Base-by-base conservation (phyloP, 2,888 invertebrate genomes). In the Lasioglossum oenotherae region DNA sequence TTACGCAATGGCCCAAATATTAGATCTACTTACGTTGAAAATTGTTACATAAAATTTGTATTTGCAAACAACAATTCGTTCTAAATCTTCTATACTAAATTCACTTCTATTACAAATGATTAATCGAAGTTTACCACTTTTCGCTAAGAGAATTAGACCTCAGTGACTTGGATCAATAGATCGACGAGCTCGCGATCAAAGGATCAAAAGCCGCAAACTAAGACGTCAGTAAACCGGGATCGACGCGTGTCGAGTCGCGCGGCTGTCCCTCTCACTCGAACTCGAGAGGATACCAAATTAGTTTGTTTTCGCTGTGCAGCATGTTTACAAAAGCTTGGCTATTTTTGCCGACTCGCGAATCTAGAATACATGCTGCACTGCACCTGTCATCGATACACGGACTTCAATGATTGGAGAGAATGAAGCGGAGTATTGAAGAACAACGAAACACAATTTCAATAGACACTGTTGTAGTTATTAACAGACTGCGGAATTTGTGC, bases 281-380 rank as follows among this genome's bases (percentile, higher is more conserved):
- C 75, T 81, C 74, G 46, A 74, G 64, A 69, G 38, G n/a, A 38
- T n/a, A 31, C 46, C 23, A n/a, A 49, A 82, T 75, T 38, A 27
- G 74, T 85, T 83, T 78, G 84, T 85, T 83, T 78, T 76, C 83
- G 69, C 41, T 73, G 27, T 14, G 19, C 60, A 19, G 49, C 79
- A 44, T 87, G 87, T 88, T 87, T 87, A 82, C 78, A 81, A 80
- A 74, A 31, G 75, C 27, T 3, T 31, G 76, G 69, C 80, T 88
- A 88, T 85, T 88, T 85, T 81, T 57, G 64, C 16, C 60, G 75
- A 46, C 64, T 44, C 44, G 74, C 10, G 16, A 49, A 46, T n/a
- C 12, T 19, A 31, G 14, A 19, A 27, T n/a, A 19, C 35, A 69
- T 19, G 69, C 14, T 38, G 69, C 27, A 2, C 10, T 23, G 31